Evolutionary conservation across 2,797 vertebrate genomes (phyloP).

Genomic region (Babyrousa celebensis): DNA sequence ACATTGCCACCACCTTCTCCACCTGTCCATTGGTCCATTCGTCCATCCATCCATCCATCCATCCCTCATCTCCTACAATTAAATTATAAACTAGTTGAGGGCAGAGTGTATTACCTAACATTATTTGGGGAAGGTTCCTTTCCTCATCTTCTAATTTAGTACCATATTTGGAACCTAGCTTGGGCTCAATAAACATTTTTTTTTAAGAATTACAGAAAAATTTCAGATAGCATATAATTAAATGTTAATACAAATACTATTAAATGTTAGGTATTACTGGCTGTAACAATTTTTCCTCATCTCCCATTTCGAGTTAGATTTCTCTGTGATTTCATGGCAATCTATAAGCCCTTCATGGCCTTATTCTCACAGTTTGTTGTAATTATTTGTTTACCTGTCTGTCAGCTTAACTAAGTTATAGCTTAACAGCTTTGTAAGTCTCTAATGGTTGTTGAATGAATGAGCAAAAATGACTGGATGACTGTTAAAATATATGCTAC

Average conservation of each 20-base stretch:
- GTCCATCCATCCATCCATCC: not conserved
- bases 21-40: not conserved
- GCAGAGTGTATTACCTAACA: not conserved
- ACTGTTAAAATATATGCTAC: not conserved
- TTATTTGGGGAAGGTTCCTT: not conserved
- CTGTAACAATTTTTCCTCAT: not conserved
- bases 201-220: slow-evolving; percentile 56
- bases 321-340: not conserved
- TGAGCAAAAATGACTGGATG: slow-evolving; percentile 37
- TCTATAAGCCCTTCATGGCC: not conserved
- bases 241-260: not conserved
- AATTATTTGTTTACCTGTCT: not conserved
- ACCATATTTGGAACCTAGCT: not conserved
- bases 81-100: not conserved
- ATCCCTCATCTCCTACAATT: not conserved
- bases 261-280: not conserved
- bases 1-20: not conserved
- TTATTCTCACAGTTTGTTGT: not conserved
- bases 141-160: not conserved
- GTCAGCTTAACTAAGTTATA: not conserved
- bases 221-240: not conserved
- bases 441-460: not conserved
- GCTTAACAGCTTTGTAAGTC: not conserved
- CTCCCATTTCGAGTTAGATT: not conserved
- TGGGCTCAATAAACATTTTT: not conserved